Evolutionary conservation across 2,888 invertebrate species (phyloP), one percentile per base, ranked within the genome.

Genomic region (Syrista parreyssii): DNA sequence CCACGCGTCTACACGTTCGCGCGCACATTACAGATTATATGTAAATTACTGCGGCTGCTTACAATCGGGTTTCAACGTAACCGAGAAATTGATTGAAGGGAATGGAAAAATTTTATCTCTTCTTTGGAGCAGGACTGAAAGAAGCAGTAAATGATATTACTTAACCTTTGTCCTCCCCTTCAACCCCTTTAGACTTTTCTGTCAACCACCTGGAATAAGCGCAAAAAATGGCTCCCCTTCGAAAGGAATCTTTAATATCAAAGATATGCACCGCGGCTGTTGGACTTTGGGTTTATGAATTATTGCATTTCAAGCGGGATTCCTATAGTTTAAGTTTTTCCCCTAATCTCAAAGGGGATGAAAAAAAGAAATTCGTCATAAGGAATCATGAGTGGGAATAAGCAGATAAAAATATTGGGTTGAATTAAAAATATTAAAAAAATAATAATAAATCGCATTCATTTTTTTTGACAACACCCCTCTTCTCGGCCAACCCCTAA

Each of bases 291-390:
- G 84, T 85, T 85, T 81, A 81, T 81, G 83, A 86, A 85, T 86
- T 86, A 85, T 87, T 79, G 80, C 82, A 83, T 84, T 83, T 85
- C 83, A 80, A 78, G 76, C 76, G 82, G 81, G 81, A 86, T 86
- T 86, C 80, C 75, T 68, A 23, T 23, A 55, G 23, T 55, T 55
- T 55, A 23, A 9, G 15, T 55, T 55, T 55, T 55, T 55, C 0
- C 23, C 15, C 6, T 55, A 2, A 23, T 23, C 23, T 55, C 55
- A 55, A 55, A 55, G 23, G 0, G 4, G 9, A 55, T 9, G 9
- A 9, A 9, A 2, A 9, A 23, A 55, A 23, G 55, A 55, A 55
- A 55, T 55, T 55, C 23, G 23, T 55, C 9, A 23, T 55, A 55
- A 0, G 55, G 2, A 55, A 2, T 55, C 9, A 55, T 23, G 55